A percentile compares a stretch with the other conserved stretches of the same genome.
Conservation (phyloP, 1,140 invertebrate genomes). For the Drosophila truncata region DNA sequence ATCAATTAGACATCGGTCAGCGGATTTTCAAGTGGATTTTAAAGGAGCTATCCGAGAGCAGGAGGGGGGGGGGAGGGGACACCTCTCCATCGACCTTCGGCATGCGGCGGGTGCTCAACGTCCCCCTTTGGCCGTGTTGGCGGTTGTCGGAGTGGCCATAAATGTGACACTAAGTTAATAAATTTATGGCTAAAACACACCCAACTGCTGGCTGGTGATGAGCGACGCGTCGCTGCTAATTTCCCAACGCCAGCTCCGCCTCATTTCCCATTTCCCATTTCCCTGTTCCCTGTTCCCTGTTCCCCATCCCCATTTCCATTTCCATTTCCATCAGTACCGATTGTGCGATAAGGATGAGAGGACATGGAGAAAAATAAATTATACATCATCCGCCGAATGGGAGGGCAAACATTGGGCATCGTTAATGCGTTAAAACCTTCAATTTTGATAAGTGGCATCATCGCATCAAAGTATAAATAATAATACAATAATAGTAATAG, state of each 20-base stretch:
- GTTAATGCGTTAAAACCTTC: slow-evolving; percentile 8
- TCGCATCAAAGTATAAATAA: slow-evolving; percentile 4
- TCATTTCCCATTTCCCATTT: slow-evolving; percentile 11
- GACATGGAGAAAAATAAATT: slow-evolving; percentile 30
- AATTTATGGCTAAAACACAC: slow-evolving; percentile 82
- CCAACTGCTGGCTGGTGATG: slow-evolving; percentile 58
- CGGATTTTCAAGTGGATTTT: slow-evolving; percentile 50
- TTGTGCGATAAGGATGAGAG: slow-evolving; percentile 25
- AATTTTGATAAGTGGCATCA: slow-evolving; percentile 41
- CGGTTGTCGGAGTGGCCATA: slow-evolving; percentile 69
- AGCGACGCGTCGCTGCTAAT: slow-evolving; percentile 45
- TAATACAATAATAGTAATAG: slow-evolving; percentile 7
- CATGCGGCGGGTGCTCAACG: not conserved
- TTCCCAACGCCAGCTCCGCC: slow-evolving; percentile 30
- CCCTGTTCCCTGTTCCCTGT: slow-evolving; percentile 7
- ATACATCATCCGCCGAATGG: slow-evolving; percentile 10
- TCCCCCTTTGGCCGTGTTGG: slow-evolving; percentile 15
- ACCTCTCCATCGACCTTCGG: not conserved
- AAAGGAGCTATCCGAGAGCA: slow-evolving; percentile 12
- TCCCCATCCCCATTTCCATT: slow-evolving; percentile 20
- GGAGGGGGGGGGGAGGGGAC: not conserved
- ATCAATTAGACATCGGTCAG: slow-evolving; percentile 49
- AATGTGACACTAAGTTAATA: slow-evolving; percentile 84
- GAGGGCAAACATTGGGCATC: slow-evolving; percentile 7
- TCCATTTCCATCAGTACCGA: slow-evolving; percentile 32